Conservation (phyloP, 2,797 vertebrate species). For the Odontamblyopus lacepedii region DNA sequence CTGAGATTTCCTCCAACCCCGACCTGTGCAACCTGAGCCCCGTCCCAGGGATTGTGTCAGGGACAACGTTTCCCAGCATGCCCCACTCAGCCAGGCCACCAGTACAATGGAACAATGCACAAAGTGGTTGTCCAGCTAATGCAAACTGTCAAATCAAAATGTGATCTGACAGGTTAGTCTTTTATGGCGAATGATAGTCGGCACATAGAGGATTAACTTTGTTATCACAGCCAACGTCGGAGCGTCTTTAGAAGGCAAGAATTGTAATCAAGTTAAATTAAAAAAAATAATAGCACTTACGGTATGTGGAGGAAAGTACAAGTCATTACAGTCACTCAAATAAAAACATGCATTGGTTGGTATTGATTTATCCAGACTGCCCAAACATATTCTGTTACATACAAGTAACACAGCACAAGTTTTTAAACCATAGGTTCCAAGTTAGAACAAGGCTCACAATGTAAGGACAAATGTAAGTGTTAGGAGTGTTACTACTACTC, state of each 20-base stretch:
- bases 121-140: conserved; percentile 47
- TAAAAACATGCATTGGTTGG: neutral
- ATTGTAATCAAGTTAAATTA: neutral
- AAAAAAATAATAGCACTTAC: neutral
- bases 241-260: neutral
- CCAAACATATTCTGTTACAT: neutral
- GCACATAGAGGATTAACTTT: conserved; percentile 18
- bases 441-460: neutral
- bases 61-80: conserved; percentile 72
- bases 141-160: conserved; percentile 41
- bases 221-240: neutral
- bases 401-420: too few relatives aligned
- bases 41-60: conserved; percentile 78
- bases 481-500: too few relatives aligned
- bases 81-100: conserved; percentile 57
- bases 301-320: too few relatives aligned
- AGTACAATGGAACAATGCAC: conserved; percentile 56
- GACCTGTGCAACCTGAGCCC: conserved; percentile 76
- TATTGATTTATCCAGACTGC: neutral
- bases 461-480: too few relatives aligned
- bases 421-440: neutral
- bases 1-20: conserved; percentile 82
- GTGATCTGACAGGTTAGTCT: conserved; percentile 41
- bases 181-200: conserved; percentile 34
- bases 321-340: too few relatives aligned